Evolutionary conservation across 2,888 invertebrate genomes (phyloP).

Genomic region (Octodonta nipae): DNA sequence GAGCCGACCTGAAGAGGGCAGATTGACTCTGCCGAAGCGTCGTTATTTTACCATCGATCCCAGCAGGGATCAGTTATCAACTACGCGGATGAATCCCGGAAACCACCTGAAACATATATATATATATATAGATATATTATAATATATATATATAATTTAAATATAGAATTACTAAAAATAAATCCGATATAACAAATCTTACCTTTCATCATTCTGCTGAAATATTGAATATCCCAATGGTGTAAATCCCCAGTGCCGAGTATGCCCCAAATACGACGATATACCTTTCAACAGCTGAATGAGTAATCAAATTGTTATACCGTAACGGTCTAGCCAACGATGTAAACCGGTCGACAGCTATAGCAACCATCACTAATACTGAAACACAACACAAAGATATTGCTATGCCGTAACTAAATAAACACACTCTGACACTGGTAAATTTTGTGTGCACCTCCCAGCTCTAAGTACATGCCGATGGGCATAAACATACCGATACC

Average conservation of each 20-base stretch:
- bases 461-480: constrained; percentile 44
- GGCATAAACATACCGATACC: constrained; percentile 47
- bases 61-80: too few species aligned
- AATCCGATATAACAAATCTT: too few species aligned
- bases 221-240: constrained; percentile 40
- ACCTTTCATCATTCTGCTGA: constrained; percentile 25
- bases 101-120: too few species aligned
- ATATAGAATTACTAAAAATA: too few species aligned
- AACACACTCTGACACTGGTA: constrained; percentile 37
- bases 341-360: constrained; percentile 48
- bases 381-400: constrained; percentile 47
- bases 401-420: constrained; percentile 44
- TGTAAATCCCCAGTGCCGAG: constrained; percentile 41
- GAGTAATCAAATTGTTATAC: constrained; percentile 50
- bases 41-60: too few species aligned
- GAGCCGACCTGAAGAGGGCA: too few species aligned
- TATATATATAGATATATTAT: too few species aligned
- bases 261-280: constrained; percentile 47
- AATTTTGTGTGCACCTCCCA: constrained; percentile 37
- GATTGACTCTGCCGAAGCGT: too few species aligned
- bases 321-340: constrained; percentile 47
- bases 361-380: constrained; percentile 46
- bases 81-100: too few species aligned
- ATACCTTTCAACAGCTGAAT: constrained; percentile 44
- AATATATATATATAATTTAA: too few species aligned